phyloP scores from a whole-genome alignment of 2,113 vertebrate species.

The Coregonus clupeaformis region DNA sequence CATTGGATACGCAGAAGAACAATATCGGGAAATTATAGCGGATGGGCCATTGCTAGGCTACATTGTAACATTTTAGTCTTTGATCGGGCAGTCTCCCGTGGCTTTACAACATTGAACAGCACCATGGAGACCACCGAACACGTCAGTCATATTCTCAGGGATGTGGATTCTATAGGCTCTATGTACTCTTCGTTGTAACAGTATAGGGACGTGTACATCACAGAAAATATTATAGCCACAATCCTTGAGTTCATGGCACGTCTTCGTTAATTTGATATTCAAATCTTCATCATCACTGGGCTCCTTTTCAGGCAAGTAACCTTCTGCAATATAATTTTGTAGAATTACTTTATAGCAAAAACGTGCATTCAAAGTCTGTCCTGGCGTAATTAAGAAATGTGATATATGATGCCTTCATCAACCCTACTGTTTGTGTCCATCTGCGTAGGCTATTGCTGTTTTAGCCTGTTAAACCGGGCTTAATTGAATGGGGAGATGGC shows the following conservation, averaged over 20 bases:
- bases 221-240: not conserved
- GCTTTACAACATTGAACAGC: not conserved
- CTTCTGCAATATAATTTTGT: not conserved
- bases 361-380: not conserved
- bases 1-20: slow-evolving; percentile 20
- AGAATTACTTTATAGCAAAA: not conserved
- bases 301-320: slow-evolving; percentile 4
- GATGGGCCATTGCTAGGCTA: not conserved
- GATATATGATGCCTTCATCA: not conserved
- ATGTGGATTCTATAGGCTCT: slow-evolving; percentile 41
- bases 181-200: slow-evolving; percentile 40
- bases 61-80: not conserved
- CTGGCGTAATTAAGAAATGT: not conserved
- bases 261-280: not conserved
- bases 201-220: slow-evolving; percentile 25
- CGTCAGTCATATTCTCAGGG: slow-evolving; percentile 65
- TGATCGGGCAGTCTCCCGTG: not conserved
- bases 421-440: not conserved
- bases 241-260: not conserved
- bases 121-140: slow-evolving; percentile 41
- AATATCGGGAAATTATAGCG: not conserved
- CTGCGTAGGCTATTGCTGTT: not conserved
- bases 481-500: not conserved
- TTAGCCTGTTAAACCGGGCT: not conserved
- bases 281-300: not conserved